Evolutionary conservation across 2,113 vertebrate species (phyloP), one percentile per base, ranked within the genome.

Genomic region (Geothlypis trichas): DNA sequence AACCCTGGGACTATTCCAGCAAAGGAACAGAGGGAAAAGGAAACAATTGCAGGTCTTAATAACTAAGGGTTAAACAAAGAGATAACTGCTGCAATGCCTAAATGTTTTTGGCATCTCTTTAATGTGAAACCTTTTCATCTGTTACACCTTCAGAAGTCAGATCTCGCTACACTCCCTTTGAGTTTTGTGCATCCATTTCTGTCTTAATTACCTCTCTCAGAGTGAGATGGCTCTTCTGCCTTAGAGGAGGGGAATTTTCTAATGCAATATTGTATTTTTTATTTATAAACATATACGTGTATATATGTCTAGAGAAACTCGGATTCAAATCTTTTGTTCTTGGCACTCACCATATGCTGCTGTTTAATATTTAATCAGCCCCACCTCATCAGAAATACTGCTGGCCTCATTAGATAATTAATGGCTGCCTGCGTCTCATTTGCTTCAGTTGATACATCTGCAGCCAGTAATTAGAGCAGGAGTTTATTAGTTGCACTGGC

Each of bases 361-460:
- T 97, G 96, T 98, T 99, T 99, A 99, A 99, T 99, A 98, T 99
- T 99, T 98, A 98, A 98, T 98, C 98, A 98, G 98, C 97, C 97
- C 98, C 98, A 98, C 98, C 98, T 98, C 98, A 97, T 98, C 98
- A 97, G 98, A 98, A 98, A 96, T 97, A 97, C 96, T 97, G 97
- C 97, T 97, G 97, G 98, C 98, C 98, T 98, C 98, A 98, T 98
- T 98, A 98, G 98, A 98, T 98, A 98, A 98, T 98, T 98, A 98
- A 98, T 98, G 98, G 97, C 96, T 98, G 98, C 97, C 96, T 96
- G 97, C 11, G 94, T 98, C 95, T 97, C 98, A 98, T 98, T 98
- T 98, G 97, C 98, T 98, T 98, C 97, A 97, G 97, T 98, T 98
- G 97, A 97, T 98, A 98, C 98, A 98, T 98, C 98, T 98, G 98